Percentiles rank a stretch among this genome's conserved stretches.
phyloP scores from a whole-genome alignment of 1,140 invertebrate species.

The Neodiprion virginianus region DNA sequence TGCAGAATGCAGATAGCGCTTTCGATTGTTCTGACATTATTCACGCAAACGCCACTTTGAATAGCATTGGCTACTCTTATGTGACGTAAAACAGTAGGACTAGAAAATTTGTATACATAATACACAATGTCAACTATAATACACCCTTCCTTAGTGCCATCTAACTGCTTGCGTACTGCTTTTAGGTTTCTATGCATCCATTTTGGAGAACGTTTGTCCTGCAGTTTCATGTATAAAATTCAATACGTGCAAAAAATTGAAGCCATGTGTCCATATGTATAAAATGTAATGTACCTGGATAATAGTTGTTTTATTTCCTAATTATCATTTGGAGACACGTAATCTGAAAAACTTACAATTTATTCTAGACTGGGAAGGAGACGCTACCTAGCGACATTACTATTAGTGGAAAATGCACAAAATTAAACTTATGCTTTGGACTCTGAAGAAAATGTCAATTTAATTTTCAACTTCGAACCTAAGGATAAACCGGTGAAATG shows the following conservation, averaged over 20 bases:
- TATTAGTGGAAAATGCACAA: not conserved
- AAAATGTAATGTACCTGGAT: not conserved
- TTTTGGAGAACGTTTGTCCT: no score
- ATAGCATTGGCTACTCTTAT: no score
- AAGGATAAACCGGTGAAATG: not conserved
- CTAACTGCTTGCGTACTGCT: no score
- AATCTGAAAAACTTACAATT: not conserved
- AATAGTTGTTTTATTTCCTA: not conserved
- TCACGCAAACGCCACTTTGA: no score
- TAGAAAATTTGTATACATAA: no score
- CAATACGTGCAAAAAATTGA: not conserved
- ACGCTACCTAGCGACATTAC: not conserved
- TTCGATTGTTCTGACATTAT: no score
- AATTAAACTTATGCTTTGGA: not conserved
- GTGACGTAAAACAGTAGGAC: no score
- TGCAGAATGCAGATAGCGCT: no score
- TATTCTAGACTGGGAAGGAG: not conserved
- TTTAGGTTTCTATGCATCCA: no score
- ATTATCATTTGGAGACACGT: not conserved
- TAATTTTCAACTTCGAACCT: no score
- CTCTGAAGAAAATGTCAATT: not conserved
- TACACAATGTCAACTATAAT: no score
- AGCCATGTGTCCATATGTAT: not conserved
- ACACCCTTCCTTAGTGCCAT: no score
- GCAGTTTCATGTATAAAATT: not conserved